Base-by-base conservation (phyloP, 2,113 vertebrate species). In the mouse (Mus musculus) region DNA sequence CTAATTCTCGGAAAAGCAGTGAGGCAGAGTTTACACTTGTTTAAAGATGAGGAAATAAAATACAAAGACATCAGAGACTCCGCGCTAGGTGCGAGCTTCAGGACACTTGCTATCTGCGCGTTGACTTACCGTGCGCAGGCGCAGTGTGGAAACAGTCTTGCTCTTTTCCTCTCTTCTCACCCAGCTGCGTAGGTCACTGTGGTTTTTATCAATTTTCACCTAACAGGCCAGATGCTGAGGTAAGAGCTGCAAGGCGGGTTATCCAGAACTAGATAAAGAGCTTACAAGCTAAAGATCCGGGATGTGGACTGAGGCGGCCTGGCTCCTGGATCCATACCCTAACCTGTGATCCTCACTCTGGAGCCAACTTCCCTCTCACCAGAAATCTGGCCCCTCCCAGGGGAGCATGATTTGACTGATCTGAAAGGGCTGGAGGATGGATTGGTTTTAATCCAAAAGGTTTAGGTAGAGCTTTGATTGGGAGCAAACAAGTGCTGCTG, bases 1-100 rank as follows among this genome's bases (percentile, higher is more conserved):
- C 42, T 54, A 80, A 80, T 73, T 67, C 33, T 30, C 75, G 59
- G 94, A 93, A 56, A 11, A 82, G 54, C 85, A 12, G 8, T 17
- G 20, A 93, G 20, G 63, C 52, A 86, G 39, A 92, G 67, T 89
- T 28, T 59, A 61, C 52, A 22, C 59, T 89, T 63, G 26, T 75
- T 94, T 88, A 90, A 77, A 94, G 52, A 90, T 26, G 71, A 67
- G 4, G 24, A 56, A 39, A 26, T 77, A 69, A 93, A 88, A 61
- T 39, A 72, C 14, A 20, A 52, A 89, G 24, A 76, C 22, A 5
- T 56, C 42, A 71, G 90, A 28, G 20, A 82, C 33, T 56, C 33
- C 42, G 7, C 17, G 24, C 19, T 22, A 13, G 26, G 24, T 39
- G 56, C 76, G 33, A 76, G 26, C 24, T 76, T 36, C 28, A 14